Evolutionary conservation across 2,888 invertebrate genomes (phyloP), one percentile per base, ranked within the genome.

Genomic region (Hypena proboscidalis): DNA sequence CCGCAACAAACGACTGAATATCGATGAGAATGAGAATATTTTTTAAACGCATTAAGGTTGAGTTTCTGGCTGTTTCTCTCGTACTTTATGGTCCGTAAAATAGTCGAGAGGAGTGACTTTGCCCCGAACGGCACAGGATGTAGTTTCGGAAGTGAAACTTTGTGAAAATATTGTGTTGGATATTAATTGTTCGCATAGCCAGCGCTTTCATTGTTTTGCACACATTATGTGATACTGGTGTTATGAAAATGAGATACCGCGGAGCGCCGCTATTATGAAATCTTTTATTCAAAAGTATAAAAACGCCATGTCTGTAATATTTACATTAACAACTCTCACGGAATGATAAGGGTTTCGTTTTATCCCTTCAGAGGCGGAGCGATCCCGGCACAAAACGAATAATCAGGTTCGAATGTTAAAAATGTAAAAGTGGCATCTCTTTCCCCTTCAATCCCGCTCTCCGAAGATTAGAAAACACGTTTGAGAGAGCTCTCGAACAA

Each of bases 381-480:
- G 58, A 52, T 64, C 56, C 58, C 37, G 57, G 43, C 45, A 52
- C 48, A 61, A 63, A 63, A 63, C 61, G 59, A 58, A 70, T 73
- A 71, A 76, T 74, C 72, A 57, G 42, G 58, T 67, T 68, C 60
- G 46, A 68, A 61, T 64, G 70, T 73, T 74, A 70, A 75, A 77
- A 79, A 77, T 75, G 71, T 70, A 65, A 76, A 78, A 70, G 58
- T 55, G 65, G 68, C 69, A 68, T 75, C 70, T 58, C 59, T 75
- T 73, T 71, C 66, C 68, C 30, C 44, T 61, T 51, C 72, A 66
- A 77, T 77, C 75, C 71, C 65, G 67, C 70, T 79, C 70, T 66
- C 52, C 54, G 68, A 78, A 85, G 85, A 88, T 88, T 85, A 85
- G 85, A 84, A 83, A 88, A 85, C 85, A 86, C 82, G 83, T 85